Conservation (phyloP, 1,140 invertebrate genomes). For the Ephestia elutella region DNA sequence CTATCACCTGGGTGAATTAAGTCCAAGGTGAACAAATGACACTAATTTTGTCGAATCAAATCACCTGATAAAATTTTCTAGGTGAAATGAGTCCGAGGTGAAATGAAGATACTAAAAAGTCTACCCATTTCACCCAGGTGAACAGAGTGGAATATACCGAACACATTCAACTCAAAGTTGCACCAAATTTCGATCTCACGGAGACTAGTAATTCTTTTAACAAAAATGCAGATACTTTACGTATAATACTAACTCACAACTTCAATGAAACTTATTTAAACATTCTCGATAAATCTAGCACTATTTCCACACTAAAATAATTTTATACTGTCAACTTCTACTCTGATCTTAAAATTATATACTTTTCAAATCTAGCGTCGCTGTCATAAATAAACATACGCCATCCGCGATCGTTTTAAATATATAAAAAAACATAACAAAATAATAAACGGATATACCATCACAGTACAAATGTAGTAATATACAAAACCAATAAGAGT, state of each 20-base stretch:
- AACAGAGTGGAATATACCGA: too few species aligned
- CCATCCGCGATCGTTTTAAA: not conserved
- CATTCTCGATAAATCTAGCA: not conserved
- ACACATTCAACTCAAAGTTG: not conserved
- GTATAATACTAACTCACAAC: slow-evolving; percentile 9
- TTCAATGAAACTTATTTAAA: not conserved
- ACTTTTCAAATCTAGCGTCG: not conserved
- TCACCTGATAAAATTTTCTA: too few species aligned
- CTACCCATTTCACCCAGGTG: too few species aligned
- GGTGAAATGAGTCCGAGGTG: too few species aligned
- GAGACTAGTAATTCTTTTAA: slow-evolving; percentile 9
- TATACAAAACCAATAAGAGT: not conserved
- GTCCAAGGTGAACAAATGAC: too few species aligned
- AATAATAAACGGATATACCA: slow-evolving; percentile 43
- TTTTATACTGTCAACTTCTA: not conserved
- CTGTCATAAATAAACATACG: not conserved
- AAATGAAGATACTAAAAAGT: too few species aligned
- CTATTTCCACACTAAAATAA: not conserved
- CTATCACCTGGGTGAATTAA: too few species aligned
- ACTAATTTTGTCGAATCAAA: too few species aligned
- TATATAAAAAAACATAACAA: slow-evolving; percentile 32
- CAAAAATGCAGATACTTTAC: slow-evolving; percentile 15
- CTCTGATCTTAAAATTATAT: not conserved
- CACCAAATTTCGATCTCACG: not conserved
- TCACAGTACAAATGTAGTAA: slow-evolving; percentile 34